A percentile compares a stretch with the other conserved stretches of the same genome.
These are phyloP conservation scores for Galaxias olidus DNA, from an alignment of 2,797 vertebrate genomes.

Conservation along the genomic window DNA sequence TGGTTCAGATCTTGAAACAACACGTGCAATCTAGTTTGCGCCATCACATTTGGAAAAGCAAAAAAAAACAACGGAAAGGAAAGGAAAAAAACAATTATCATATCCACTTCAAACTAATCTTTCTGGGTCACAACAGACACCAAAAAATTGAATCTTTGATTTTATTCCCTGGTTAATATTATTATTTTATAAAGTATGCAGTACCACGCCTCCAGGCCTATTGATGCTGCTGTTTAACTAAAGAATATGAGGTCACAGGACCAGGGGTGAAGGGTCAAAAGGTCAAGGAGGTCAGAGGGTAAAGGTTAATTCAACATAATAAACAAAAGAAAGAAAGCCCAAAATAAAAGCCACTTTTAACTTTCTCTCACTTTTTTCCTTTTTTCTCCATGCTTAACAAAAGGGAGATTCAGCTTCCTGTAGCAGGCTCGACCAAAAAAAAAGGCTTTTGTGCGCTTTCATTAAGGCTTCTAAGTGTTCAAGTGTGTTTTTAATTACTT, in stretches of 20 bases:
- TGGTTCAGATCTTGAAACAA: slow-evolving; percentile 46
- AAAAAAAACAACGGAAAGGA: slow-evolving; percentile 39
- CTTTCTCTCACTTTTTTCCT: slow-evolving; percentile 58
- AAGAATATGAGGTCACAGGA: slow-evolving; percentile 49
- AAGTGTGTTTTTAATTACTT: slow-evolving; percentile 44
- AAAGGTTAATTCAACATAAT: slow-evolving; percentile 65
- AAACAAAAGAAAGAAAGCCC: slow-evolving; percentile 66
- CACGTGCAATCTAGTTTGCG: slow-evolving; percentile 51
- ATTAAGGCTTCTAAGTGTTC: slow-evolving; percentile 78
- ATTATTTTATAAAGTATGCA: slow-evolving; percentile 74
- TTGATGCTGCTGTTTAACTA: slow-evolving; percentile 72
- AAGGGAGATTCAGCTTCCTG: slow-evolving; percentile 59
- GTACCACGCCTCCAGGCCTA: slow-evolving; percentile 76
- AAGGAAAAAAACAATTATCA: slow-evolving; percentile 59
- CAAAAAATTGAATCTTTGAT: slow-evolving; percentile 70
- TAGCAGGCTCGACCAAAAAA: slow-evolving; percentile 74
- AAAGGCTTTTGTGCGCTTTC: slow-evolving; percentile 75
- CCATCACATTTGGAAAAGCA: slow-evolving; percentile 66
- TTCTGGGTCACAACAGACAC: slow-evolving; percentile 62
- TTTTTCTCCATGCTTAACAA: slow-evolving; percentile 38
- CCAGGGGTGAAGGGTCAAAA: slow-evolving; percentile 48
- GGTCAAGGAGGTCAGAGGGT: slow-evolving; percentile 46
- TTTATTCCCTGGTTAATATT: slow-evolving; percentile 60
- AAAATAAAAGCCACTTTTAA: slow-evolving; percentile 73
- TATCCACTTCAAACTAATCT: slow-evolving; percentile 78